phyloP scores from a whole-genome alignment of 2,888 invertebrate species.

The Athetis lepigone region DNA sequence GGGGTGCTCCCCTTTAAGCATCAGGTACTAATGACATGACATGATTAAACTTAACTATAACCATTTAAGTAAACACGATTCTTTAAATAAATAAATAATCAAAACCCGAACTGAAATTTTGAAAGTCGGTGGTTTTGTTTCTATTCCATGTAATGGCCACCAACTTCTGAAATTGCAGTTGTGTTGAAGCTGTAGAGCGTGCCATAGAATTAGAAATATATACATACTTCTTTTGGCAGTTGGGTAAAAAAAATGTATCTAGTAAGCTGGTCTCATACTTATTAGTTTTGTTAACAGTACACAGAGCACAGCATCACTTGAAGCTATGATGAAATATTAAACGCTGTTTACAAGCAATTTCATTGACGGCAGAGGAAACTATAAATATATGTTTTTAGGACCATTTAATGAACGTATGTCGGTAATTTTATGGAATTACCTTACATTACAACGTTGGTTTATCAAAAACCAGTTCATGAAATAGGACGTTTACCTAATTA shows the following conservation, averaged over 20 bases:
- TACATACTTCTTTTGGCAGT: no score
- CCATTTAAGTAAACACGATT: no score
- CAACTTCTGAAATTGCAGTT: no score
- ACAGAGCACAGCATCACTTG: slow-evolving; percentile 13
- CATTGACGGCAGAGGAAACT: slow-evolving; percentile 40
- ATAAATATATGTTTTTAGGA: slow-evolving; percentile 42
- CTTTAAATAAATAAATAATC: no score
- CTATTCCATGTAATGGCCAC: no score
- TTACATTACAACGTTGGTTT: slow-evolving; percentile 23
- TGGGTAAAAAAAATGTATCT: neutral
- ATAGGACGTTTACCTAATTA: slow-evolving; percentile 19
- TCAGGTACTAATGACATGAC: no score
- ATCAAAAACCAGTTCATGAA: slow-evolving; percentile 18
- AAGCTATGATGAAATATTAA: slow-evolving; percentile 46
- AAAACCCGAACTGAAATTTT: no score
- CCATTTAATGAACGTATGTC: slow-evolving; percentile 20
- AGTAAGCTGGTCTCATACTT: neutral
- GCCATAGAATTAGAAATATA: no score
- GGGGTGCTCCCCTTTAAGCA: no score
- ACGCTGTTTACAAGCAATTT: slow-evolving; percentile 39
- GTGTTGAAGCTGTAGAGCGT: no score
- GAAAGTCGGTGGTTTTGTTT: no score
- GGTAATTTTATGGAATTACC: slow-evolving; percentile 49
- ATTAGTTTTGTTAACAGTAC: neutral
- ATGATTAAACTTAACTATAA: no score